Conservation (phyloP, 2,113 vertebrate genomes). For the Petaurus breviceps region DNA sequence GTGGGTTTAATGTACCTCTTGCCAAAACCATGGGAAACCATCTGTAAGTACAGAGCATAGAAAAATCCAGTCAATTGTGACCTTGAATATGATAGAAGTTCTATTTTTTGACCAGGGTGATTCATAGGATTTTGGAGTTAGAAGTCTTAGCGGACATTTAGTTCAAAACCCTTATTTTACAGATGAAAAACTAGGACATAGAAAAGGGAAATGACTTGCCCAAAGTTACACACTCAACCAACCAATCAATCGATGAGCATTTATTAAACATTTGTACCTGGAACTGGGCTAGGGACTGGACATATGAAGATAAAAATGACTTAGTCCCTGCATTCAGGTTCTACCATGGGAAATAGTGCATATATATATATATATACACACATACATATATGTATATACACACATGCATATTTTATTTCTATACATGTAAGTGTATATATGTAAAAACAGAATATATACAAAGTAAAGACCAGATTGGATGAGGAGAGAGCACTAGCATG, state of each 20-base stretch:
- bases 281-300: neutral
- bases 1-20: slow-evolving; percentile 36
- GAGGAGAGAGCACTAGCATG: neutral
- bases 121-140: neutral
- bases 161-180: neutral
- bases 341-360: neutral
- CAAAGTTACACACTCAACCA: neutral
- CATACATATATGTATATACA: neutral
- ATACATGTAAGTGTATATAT: neutral
- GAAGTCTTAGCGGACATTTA: neutral
- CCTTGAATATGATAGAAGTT: neutral
- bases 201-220: neutral
- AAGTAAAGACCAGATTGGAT: neutral
- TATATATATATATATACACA: neutral
- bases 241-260: neutral
- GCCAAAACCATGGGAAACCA: slow-evolving; percentile 54
- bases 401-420: too few relatives aligned
- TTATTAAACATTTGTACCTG: neutral
- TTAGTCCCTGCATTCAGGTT: neutral
- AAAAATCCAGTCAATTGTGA: neutral
- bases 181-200: neutral
- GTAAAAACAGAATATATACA: neutral
- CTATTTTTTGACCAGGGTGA: neutral
- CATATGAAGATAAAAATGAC: neutral
- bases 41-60: slow-evolving; percentile 65